phyloP scores from a whole-genome alignment of 2,888 invertebrate species.

The Orthosia incerta region DNA sequence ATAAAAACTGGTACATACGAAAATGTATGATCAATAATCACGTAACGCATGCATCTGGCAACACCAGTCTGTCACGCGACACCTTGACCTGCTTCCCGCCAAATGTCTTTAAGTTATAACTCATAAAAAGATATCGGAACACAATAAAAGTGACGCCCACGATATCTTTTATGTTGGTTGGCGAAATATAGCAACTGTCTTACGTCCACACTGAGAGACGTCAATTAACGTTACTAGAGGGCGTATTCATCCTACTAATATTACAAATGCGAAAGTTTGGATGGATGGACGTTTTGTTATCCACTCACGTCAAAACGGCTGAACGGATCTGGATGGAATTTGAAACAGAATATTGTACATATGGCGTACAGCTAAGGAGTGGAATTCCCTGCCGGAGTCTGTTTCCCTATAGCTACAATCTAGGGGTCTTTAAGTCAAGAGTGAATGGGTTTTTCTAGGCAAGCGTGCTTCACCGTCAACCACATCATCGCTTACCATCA shows the following conservation, averaged over 20 bases:
- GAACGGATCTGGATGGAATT: too few species aligned
- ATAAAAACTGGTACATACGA: slow-evolving; percentile 14
- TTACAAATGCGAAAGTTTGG: too few species aligned
- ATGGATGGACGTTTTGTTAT: too few species aligned
- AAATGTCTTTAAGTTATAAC: slow-evolving; percentile 35
- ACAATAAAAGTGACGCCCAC: slow-evolving; percentile 53
- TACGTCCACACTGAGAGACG: neutral
- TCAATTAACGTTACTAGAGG: neutral
- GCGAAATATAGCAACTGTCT: slow-evolving; percentile 4
- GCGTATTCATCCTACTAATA: neutral
- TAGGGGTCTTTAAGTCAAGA: too few species aligned
- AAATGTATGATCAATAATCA: slow-evolving; percentile 19
- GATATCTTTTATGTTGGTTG: slow-evolving; percentile 9
- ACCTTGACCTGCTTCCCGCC: slow-evolving; percentile 45
- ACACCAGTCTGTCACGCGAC: slow-evolving; percentile 40
- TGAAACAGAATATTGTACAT: too few species aligned
- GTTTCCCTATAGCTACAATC: too few species aligned
- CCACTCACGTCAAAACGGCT: too few species aligned
- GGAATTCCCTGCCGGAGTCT: too few species aligned
- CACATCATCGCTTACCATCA: too few species aligned
- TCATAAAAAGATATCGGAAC: slow-evolving; percentile 41
- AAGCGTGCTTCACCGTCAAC: too few species aligned
- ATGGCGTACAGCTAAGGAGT: too few species aligned
- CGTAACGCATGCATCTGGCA: slow-evolving; percentile 42
- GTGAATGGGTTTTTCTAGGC: too few species aligned